These are phyloP conservation scores for Crioceris asparagi DNA, from an alignment of 2,888 invertebrate species.

Conservation along the genomic window DNA sequence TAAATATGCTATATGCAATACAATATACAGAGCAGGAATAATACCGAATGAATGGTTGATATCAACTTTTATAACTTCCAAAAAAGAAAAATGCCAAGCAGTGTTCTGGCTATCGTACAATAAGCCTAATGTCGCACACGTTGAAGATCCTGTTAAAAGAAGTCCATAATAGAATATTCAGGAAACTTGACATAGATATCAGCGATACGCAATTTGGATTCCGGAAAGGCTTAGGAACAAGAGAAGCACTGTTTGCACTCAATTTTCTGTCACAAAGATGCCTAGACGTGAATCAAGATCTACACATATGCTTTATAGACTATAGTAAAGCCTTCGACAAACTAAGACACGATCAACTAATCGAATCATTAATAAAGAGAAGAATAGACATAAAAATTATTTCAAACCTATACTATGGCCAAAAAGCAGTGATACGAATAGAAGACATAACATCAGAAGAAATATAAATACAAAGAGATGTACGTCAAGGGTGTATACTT, in stretches of 20 bases:
- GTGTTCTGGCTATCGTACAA: conserved; percentile 7
- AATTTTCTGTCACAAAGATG: neutral
- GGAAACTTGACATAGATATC: neutral
- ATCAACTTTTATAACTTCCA: conserved; percentile 9
- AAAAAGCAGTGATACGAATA: neutral
- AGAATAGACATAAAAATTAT: neutral
- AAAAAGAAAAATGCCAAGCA: conserved; percentile 2
- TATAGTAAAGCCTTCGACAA: neutral
- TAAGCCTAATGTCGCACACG: conserved; percentile 9
- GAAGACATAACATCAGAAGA: neutral
- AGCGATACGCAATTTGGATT: conserved; percentile 1
- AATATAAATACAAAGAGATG: neutral
- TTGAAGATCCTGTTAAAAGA: conserved; percentile 9
- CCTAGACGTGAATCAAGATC: conserved; percentile 1
- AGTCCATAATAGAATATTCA: conserved; percentile 8
- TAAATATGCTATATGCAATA: too few species aligned
- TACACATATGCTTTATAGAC: neutral
- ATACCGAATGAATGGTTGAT: conserved; percentile 5
- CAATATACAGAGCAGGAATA: neutral
- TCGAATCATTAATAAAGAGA: neutral
- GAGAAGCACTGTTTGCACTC: neutral
- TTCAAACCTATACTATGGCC: neutral
- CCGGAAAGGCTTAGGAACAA: too few species aligned
- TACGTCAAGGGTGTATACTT: too few species aligned
- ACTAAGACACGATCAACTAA: neutral